Conservation (phyloP, 2,888 invertebrate species). For the Eledona agricola region DNA sequence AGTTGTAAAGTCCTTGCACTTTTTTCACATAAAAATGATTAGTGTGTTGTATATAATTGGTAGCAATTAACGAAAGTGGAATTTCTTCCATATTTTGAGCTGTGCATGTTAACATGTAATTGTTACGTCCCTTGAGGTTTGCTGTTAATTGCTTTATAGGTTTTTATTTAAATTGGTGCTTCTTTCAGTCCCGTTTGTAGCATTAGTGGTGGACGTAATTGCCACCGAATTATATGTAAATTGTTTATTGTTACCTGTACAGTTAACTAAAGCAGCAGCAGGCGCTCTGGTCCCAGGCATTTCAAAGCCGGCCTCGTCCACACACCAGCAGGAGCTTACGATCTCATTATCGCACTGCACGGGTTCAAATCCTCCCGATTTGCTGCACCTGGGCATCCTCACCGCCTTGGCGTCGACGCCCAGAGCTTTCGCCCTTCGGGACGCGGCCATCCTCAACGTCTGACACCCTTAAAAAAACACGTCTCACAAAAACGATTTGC, state of each 20-base stretch:
- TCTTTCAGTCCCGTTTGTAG: too few relatives aligned
- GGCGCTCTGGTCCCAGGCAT: constrained; percentile 77
- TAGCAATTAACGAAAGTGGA: too few relatives aligned
- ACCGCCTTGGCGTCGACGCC: constrained; percentile 63
- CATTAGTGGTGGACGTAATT: too few relatives aligned
- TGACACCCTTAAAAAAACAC: constrained; percentile 67
- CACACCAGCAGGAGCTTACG: constrained; percentile 84
- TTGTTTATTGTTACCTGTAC: constrained; percentile 72
- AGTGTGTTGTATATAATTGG: too few relatives aligned
- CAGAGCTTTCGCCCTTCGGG: constrained; percentile 70
- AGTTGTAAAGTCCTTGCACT: too few relatives aligned
- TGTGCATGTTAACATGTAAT: too few relatives aligned
- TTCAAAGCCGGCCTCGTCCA: constrained; percentile 81
- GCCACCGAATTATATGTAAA: too few relatives aligned
- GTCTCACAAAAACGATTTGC: constrained; percentile 6
- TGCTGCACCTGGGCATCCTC: constrained; percentile 76
- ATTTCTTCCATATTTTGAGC: too few relatives aligned
- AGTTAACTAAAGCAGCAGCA: constrained; percentile 73
- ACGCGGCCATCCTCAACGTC: constrained; percentile 70
- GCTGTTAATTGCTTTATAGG: too few relatives aligned
- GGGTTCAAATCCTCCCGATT: constrained; percentile 77
- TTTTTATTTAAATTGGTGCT: too few relatives aligned
- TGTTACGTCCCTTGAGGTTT: too few relatives aligned
- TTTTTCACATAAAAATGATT: too few relatives aligned
- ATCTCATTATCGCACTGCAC: constrained; percentile 81